Conservation (phyloP, 2,888 invertebrate species). For the Plebejus anna region DNA sequence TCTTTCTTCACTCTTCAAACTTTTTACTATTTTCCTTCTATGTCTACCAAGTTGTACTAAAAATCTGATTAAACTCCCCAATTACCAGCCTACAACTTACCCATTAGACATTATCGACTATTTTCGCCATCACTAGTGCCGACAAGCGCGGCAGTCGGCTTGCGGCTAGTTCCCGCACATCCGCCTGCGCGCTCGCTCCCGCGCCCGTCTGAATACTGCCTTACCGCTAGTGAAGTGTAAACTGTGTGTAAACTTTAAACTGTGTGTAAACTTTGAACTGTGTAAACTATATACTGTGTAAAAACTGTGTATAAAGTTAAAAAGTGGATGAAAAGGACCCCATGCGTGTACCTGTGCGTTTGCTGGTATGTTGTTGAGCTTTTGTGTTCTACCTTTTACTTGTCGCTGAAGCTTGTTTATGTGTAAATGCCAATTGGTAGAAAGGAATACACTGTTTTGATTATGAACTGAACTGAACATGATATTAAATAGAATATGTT, state of each 20-base stretch:
- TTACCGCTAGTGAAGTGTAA: background rate
- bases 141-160: conserved; percentile 63
- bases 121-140: conserved; percentile 39
- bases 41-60: too few relatives aligned
- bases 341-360: background rate
- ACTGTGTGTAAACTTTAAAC: background rate
- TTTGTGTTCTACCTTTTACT: background rate
- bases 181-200: conserved; percentile 71
- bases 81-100: too few relatives aligned
- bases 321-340: background rate
- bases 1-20: too few relatives aligned
- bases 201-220: conserved; percentile 49
- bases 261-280: background rate
- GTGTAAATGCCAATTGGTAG: background rate
- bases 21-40: too few relatives aligned
- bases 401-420: background rate
- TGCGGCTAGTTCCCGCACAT: conserved; percentile 72
- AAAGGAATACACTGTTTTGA: too few relatives aligned
- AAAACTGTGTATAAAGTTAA: background rate
- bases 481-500: too few relatives aligned
- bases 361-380: background rate
- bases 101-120: background rate
- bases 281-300: background rate
- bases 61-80: too few relatives aligned
- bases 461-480: too few relatives aligned